phyloP scores from a whole-genome alignment of 2,797 vertebrate species.

The Apogon hyalosoma region DNA sequence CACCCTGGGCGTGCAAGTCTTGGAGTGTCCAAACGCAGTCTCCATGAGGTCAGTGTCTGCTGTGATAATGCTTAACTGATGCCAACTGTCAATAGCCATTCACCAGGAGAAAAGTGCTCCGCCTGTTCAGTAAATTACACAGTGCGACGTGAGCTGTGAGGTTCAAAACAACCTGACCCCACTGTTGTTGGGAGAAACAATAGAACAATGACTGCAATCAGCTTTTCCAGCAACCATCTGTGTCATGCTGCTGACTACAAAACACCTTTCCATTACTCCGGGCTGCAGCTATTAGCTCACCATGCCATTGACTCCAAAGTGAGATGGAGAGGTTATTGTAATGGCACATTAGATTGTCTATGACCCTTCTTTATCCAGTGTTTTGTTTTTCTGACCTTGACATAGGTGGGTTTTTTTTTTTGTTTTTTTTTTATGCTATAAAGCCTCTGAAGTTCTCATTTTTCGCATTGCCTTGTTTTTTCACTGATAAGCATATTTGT shows the following conservation, averaged over 20 bases:
- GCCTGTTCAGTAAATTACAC: conserved; percentile 85
- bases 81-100: conserved; percentile 82
- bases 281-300: conserved; percentile 77
- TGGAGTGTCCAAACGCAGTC: conserved; percentile 54
- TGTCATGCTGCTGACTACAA: conserved; percentile 77
- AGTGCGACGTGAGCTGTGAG: conserved; percentile 65
- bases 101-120: conserved; percentile 76
- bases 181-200: conserved; percentile 80
- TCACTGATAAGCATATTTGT: conserved; percentile 10
- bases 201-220: conserved; percentile 83
- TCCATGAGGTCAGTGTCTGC: conserved; percentile 72
- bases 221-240: conserved; percentile 75
- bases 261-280: conserved; percentile 77
- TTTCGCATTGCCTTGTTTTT: conserved; percentile 24
- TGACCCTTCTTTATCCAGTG: conserved; percentile 63
- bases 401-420: conserved; percentile 43
- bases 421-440: conserved; percentile 37
- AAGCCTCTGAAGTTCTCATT: conserved; percentile 33
- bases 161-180: conserved; percentile 80
- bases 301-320: conserved; percentile 72
- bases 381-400: conserved; percentile 70
- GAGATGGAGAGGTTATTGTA: conserved; percentile 79
- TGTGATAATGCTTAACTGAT: conserved; percentile 79
- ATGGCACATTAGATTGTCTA: conserved; percentile 70
- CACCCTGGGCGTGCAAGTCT: conserved; percentile 37